Conservation (phyloP, 2,888 invertebrate species). For the Volucella inanis region DNA sequence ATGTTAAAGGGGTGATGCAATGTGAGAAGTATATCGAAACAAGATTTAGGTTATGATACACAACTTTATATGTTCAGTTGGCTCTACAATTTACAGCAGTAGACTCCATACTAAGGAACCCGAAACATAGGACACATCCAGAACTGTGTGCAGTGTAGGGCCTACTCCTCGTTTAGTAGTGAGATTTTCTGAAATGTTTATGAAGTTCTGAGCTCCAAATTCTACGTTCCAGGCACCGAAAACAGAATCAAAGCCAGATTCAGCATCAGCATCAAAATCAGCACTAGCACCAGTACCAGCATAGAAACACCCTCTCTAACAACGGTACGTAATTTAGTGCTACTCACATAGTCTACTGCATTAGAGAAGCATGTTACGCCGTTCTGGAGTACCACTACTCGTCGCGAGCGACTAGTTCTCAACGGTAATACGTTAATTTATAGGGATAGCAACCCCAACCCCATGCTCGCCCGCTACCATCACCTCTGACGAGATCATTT, state of each 20-base stretch:
- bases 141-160: constrained; percentile 3
- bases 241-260: too few relatives aligned
- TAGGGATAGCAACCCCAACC: constrained; percentile 43
- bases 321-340: constrained; percentile 21
- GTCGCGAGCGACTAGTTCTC: constrained; percentile 30
- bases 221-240: too few relatives aligned
- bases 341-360: not conserved
- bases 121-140: constrained; percentile 3
- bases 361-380: not conserved
- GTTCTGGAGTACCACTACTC: too few relatives aligned
- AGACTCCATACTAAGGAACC: not conserved
- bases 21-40: constrained; percentile 33
- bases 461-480: too few relatives aligned
- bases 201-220: not conserved
- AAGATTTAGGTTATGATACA: constrained; percentile 34
- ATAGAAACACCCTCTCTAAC: constrained; percentile 16
- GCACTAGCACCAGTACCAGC: not conserved
- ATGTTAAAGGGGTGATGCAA: not conserved
- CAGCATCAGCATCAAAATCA: not conserved
- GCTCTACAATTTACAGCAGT: not conserved
- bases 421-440: constrained; percentile 64
- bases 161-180: constrained; percentile 27
- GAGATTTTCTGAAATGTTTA: constrained; percentile 54
- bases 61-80: constrained; percentile 18
- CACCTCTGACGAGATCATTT: constrained; percentile 29